These are phyloP conservation scores for Thymelicus lineola DNA, from an alignment of 2,888 invertebrate genomes.

Conservation along the genomic window DNA sequence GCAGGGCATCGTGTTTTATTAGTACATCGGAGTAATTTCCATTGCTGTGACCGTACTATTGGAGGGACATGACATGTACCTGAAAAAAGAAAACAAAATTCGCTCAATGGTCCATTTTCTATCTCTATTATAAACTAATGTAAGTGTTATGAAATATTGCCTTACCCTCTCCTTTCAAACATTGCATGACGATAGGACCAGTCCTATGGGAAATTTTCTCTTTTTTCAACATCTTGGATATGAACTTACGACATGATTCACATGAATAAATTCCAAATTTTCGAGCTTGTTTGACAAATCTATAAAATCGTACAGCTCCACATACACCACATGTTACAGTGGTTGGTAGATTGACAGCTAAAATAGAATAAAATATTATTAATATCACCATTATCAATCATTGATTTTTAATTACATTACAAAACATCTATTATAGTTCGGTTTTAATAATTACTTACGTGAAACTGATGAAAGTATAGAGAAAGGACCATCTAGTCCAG, in stretches of 20 bases:
- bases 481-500: slow-evolving; percentile 88
- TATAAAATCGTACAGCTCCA: slow-evolving; percentile 90
- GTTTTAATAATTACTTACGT: slow-evolving; percentile 61
- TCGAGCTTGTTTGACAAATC: slow-evolving; percentile 91
- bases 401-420: background rate
- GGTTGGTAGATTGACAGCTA: slow-evolving; percentile 85
- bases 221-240: slow-evolving; percentile 91
- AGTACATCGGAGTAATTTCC: slow-evolving; percentile 88
- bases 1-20: slow-evolving; percentile 92
- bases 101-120: background rate
- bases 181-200: slow-evolving; percentile 85
- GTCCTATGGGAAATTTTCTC: slow-evolving; percentile 81
- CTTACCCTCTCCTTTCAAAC: slow-evolving; percentile 88
- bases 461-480: slow-evolving; percentile 76
- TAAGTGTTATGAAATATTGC: background rate
- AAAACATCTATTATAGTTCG: too few species aligned
- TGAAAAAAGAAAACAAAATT: slow-evolving; percentile 52
- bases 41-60: slow-evolving; percentile 88
- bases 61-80: slow-evolving; percentile 90
- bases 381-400: background rate
- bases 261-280: slow-evolving; percentile 95
- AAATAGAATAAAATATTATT: slow-evolving; percentile 44
- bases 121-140: slow-evolving; percentile 29
- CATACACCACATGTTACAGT: slow-evolving; percentile 92
- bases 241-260: slow-evolving; percentile 94